Evolutionary conservation across 35 echinoderm and acorn worm genomes (phyloP), one percentile per base, ranked within the genome.

Genomic region (Holothuria glaberrima): DNA sequence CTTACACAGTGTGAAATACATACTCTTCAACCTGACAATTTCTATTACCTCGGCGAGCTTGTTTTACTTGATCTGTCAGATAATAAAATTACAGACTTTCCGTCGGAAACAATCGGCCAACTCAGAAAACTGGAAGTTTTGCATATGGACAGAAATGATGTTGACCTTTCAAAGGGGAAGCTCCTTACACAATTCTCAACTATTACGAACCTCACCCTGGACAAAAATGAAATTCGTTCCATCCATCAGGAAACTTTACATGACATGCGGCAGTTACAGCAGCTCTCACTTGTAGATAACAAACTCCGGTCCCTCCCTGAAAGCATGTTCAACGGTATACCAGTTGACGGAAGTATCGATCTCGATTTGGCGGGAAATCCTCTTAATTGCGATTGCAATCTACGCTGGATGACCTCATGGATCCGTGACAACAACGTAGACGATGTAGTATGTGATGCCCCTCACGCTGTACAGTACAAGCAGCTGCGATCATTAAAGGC

Each of bases 331-430:
- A 84, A 48, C 46, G 80, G 80, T 18, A 83, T 83, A 54, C 79
- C 79, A 9, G 80, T 22, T 7, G 12, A 28, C 18, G 80, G 80
- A 35, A 63, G 58, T 22, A n/a, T 84, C n/a, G 33, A 48, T 30
- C 59, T 84, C 18, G 25, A 24, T 22, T 84, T 84, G 46, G 80
- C 22, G 46, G 56, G 59, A 84, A 84, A 84, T 25, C 80, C 46
- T 31, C 80, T 84, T 21, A 57, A 60, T n/a, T 84, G 80, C 25
- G 80, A 84, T 63, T 84, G 80, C 9, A 6, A 84, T 61, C 57
- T 84, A 31, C 80, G 80, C 1, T 84, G 80, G 80, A 59, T 84
- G 25, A 21, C 20, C 3, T 29, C 52, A 30, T 84, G 80, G 80
- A 61, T 63, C 16, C 26, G 56, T 18, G 52, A 60, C 16, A 84